Evolutionary conservation across 2,797 vertebrate genomes (phyloP).

Genomic region (Myotis findleyi): DNA sequence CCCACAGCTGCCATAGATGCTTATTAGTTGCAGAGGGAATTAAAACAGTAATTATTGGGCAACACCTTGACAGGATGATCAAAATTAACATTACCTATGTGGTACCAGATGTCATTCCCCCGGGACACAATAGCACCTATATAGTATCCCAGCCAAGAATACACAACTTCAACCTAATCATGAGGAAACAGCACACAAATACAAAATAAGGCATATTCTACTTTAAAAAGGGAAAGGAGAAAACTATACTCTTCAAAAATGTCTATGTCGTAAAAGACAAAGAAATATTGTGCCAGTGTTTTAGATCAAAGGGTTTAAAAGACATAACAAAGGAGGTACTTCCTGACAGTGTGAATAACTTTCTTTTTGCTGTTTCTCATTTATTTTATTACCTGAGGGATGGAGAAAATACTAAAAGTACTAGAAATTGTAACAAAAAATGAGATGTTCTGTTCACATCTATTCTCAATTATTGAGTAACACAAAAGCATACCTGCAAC

Average conservation of each 20-base stretch:
- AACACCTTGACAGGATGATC: neutral
- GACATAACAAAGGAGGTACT: neutral
- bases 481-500: slow-evolving; percentile 73
- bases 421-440: neutral
- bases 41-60: neutral
- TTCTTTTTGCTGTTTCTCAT: slow-evolving; percentile 11
- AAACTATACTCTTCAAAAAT: slow-evolving; percentile 28
- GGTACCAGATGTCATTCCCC: neutral
- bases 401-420: slow-evolving; percentile 6
- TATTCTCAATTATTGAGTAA: neutral
- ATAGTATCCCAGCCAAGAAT: neutral
- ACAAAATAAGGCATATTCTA: slow-evolving; percentile 16
- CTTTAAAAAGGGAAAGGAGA: neutral
- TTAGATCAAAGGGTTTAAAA: slow-evolving; percentile 29
- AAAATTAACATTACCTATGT: neutral
- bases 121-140: neutral
- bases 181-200: slow-evolving; percentile 23
- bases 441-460: neutral
- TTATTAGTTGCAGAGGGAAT: neutral
- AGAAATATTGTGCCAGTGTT: slow-evolving; percentile 3
- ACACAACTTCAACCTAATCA: neutral
- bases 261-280: slow-evolving; percentile 1
- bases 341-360: neutral
- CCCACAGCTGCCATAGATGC: neutral
- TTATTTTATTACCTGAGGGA: neutral